Evolutionary conservation across 2,888 invertebrate genomes (phyloP).

Genomic region (Microplitis deprimator): DNA sequence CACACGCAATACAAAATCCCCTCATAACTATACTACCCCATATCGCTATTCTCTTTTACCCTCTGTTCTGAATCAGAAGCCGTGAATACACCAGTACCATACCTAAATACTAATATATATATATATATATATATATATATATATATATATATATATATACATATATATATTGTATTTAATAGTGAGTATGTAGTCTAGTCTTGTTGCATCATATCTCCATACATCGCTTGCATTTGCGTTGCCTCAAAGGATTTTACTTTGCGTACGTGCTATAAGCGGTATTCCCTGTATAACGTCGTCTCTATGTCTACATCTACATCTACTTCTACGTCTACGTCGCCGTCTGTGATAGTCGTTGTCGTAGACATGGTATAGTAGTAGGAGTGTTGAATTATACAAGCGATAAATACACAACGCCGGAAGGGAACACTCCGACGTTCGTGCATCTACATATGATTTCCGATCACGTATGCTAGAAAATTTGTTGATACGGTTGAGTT

Average conservation of each 20-base stretch:
- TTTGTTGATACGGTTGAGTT: constrained; percentile 12
- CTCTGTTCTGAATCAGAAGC: constrained; percentile 28
- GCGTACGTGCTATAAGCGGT: neutral
- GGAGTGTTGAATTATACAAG: constrained; percentile 24
- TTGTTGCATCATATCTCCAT: constrained; percentile 22
- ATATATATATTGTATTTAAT: neutral
- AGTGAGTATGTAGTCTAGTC: neutral
- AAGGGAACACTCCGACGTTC: constrained; percentile 1
- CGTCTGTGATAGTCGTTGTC: constrained; percentile 1
- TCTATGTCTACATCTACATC: neutral
- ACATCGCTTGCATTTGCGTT: constrained; percentile 23
- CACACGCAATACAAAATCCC: constrained; percentile 5
- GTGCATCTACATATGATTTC: neutral
- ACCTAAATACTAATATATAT: neutral
- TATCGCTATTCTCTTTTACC: constrained; percentile 16
- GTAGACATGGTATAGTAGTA: neutral
- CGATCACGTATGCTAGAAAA: constrained; percentile 23
- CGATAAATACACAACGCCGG: constrained; percentile 24
- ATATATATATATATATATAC: neutral
- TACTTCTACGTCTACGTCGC: neutral
- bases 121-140: too few relatives aligned
- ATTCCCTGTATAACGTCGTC: neutral
- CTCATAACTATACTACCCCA: constrained; percentile 17
- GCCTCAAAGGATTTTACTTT: constrained; percentile 30
- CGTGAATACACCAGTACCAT: constrained; percentile 16